Evolutionary conservation across 2,888 invertebrate species (phyloP).

Genomic region (Cabera pusaria): DNA sequence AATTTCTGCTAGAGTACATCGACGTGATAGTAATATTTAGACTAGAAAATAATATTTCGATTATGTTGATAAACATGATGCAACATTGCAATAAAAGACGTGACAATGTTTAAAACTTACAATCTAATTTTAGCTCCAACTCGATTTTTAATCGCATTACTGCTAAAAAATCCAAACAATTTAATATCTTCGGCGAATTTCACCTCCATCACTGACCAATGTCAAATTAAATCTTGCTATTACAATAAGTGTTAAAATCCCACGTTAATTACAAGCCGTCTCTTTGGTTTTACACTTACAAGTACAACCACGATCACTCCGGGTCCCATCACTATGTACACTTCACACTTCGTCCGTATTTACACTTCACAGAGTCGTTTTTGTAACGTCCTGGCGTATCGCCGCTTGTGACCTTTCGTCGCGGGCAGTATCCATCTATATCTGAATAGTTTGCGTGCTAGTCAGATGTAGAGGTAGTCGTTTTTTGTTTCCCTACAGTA

Average conservation of each 20-base stretch:
- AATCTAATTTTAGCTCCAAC: slow-evolving; percentile 5
- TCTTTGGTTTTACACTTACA: slow-evolving; percentile 73
- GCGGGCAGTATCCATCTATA: slow-evolving; percentile 34
- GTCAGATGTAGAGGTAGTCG: slow-evolving; percentile 77
- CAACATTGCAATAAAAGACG: slow-evolving; percentile 11
- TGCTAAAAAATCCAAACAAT: slow-evolving; percentile 1
- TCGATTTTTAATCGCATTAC: slow-evolving; percentile 14
- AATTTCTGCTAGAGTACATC: slow-evolving; percentile 10
- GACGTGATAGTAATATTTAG: slow-evolving; percentile 20
- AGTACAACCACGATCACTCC: slow-evolving; percentile 40
- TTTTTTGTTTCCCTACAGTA: slow-evolving; percentile 74
- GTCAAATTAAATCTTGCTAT: slow-evolving; percentile 24
- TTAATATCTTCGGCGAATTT: slow-evolving; percentile 5
- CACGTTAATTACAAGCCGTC: slow-evolving; percentile 45
- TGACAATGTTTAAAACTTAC: slow-evolving; percentile 10
- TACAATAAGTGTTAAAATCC: slow-evolving; percentile 34
- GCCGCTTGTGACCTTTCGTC: slow-evolving; percentile 36
- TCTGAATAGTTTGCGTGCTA: slow-evolving; percentile 45
- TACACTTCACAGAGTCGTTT: slow-evolving; percentile 63
- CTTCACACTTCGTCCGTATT: slow-evolving; percentile 54
- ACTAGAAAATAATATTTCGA: slow-evolving; percentile 30
- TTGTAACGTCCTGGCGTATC: slow-evolving; percentile 39
- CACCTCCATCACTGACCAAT: slow-evolving; percentile 23
- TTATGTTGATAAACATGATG: slow-evolving; percentile 18
- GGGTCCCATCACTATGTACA: slow-evolving; percentile 47